phyloP scores from a whole-genome alignment of 2,888 invertebrate species.

The Chymomyza amoena region DNA sequence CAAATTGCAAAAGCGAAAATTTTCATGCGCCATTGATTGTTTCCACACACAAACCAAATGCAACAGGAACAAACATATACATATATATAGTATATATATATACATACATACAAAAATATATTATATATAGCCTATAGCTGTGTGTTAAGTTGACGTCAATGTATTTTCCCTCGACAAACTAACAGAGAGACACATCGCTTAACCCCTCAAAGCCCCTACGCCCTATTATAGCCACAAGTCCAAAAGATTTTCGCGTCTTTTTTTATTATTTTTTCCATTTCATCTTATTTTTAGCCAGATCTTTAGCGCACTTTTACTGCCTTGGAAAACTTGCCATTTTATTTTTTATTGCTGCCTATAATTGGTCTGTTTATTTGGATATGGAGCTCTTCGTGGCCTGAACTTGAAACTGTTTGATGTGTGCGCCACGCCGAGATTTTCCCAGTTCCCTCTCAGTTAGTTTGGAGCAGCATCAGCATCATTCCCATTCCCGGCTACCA shows the following conservation, averaged over 20 bases:
- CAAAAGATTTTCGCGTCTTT: not conserved
- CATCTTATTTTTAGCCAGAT: conserved; percentile 33
- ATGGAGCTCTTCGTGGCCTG: conserved; percentile 34
- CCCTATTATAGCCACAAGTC: conserved; percentile 8
- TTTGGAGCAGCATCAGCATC: not conserved
- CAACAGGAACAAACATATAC: conserved; percentile 41
- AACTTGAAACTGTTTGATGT: conserved; percentile 56
- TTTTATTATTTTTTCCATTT: conserved; percentile 2
- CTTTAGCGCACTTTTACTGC: conserved; percentile 7
- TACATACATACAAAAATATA: not conserved
- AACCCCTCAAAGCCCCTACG: not conserved
- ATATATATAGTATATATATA: conserved; percentile 22
- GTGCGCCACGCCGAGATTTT: conserved; percentile 11
- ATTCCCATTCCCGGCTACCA: not conserved
- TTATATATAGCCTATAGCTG: not conserved
- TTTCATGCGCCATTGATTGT: conserved; percentile 23
- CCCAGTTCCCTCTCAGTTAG: conserved; percentile 1
- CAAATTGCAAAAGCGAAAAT: conserved; percentile 44
- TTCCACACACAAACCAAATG: not conserved
- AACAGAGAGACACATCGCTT: not conserved
- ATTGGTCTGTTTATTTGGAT: conserved; percentile 57
- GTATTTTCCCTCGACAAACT: conserved; percentile 7
- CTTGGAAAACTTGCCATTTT: conserved; percentile 42
- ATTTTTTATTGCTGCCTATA: conserved; percentile 61
- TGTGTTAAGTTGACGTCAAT: conserved; percentile 58